Base-by-base conservation (phyloP, 2,888 invertebrate species). In the Scaptomyza polygonia region DNA sequence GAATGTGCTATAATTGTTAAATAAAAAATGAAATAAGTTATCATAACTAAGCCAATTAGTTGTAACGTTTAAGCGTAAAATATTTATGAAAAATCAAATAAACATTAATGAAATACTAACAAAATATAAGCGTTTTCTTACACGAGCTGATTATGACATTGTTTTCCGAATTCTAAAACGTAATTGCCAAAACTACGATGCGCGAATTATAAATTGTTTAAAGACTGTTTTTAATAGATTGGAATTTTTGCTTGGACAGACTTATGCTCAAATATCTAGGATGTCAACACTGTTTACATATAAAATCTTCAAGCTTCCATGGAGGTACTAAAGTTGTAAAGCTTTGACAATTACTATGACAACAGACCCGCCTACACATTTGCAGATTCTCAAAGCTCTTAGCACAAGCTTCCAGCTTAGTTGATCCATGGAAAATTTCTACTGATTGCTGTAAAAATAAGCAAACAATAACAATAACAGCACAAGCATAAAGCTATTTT, bases 1-100 rank as follows among this genome's bases (percentile, higher is more conserved):
- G 67, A 80, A 85, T 77, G 89, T 88, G 88, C 88, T 88, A 87
- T 89, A 90, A 89, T 88, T 89, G 90, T 89, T 89, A 89, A 85
- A 86, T 72, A n/a, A 44, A 69, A 62, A 49, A 75, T 65, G 52
- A 79, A 72, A 72, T 65, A 62, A 72, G 78, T 69, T 74, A 78
- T 81, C 69, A 69, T 62, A 66, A 81, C 77, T 87, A 82, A 82
- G 85, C 85, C 64, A 82, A 85, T 72, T 85, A 85, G 76, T 86
- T 88, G 69, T 86, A 80, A 52, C 88, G 72, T 79, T 77, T 79
- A 88, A 83, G 76, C 67, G 53, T 69, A 74, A 81, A 74, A 77
- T 86, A 88, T 86, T 86, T 86, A 85, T 88, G 76, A 80, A 64
- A 86, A 75, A 79, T 86, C 69, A 68, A 86, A 86, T 81, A 86